Evolutionary conservation across 2,797 vertebrate genomes (phyloP).

Genomic region (Poecilia wingei): DNA sequence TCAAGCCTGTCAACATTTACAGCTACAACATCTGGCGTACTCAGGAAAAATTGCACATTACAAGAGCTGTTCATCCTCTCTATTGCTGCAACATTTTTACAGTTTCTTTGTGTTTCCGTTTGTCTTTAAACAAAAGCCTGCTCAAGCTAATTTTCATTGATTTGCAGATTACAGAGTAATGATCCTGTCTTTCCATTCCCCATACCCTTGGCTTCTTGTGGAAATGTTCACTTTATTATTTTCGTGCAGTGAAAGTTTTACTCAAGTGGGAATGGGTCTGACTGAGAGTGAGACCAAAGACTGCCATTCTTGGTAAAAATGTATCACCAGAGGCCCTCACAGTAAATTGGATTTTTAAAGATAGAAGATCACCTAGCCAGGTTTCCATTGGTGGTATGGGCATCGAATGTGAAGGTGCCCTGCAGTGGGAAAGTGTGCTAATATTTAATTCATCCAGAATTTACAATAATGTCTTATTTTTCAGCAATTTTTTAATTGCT

Average conservation of each 20-base stretch:
- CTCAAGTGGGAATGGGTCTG: conserved; percentile 5
- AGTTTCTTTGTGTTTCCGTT: background rate
- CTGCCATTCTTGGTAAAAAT: conserved; percentile 19
- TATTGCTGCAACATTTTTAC: background rate
- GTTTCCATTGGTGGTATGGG: background rate
- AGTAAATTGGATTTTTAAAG: conserved; percentile 45
- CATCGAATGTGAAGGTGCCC: conserved; percentile 13
- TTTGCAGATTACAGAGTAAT: conserved; percentile 1
- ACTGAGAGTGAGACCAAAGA: conserved; percentile 39
- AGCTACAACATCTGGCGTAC: background rate
- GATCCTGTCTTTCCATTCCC: background rate
- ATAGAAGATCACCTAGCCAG: conserved; percentile 6
- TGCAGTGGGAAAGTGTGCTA: conserved; percentile 24
- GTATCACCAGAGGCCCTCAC: conserved; percentile 13
- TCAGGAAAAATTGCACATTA: conserved; percentile 1
- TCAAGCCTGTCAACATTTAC: conserved; percentile 6
- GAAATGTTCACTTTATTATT: background rate
- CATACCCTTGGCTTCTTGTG: background rate
- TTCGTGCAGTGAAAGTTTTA: background rate
- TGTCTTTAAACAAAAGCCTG: background rate
- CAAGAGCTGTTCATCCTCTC: conserved; percentile 6
- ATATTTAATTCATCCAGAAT: conserved; percentile 18
- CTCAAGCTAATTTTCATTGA: background rate
- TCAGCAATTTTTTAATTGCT: conserved; percentile 11
- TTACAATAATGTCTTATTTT: conserved; percentile 22